Evolutionary conservation across 53 echinoderm and acorn worm genomes (phyloP).

Genomic region (Paracentrotus lividus): DNA sequence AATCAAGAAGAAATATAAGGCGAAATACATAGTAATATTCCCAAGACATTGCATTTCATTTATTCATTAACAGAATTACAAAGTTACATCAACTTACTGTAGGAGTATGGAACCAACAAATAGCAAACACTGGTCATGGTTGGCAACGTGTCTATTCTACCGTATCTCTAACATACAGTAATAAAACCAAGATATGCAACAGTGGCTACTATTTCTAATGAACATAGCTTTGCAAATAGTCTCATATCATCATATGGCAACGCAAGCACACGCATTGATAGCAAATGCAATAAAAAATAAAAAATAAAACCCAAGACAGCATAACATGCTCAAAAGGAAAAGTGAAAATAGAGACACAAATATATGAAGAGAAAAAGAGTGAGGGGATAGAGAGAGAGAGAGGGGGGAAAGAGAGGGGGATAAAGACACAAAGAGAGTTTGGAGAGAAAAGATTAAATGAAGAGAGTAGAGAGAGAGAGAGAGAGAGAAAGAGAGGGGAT

Average conservation of each 20-base stretch:
- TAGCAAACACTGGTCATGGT: too few species aligned
- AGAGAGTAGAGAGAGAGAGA: neutral
- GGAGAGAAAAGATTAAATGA: too few species aligned
- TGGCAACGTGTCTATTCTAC: too few species aligned
- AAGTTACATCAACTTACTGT: too few species aligned
- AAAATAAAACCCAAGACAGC: neutral
- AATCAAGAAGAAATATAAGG: too few species aligned
- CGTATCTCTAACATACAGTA: neutral
- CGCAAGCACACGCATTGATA: neutral
- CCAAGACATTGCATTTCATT: too few species aligned
- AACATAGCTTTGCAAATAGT: neutral
- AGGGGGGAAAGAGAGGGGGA: neutral
- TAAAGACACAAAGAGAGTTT: neutral
- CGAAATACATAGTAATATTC: too few species aligned
- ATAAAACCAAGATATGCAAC: neutral
- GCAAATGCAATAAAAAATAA: neutral
- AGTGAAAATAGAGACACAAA: neutral
- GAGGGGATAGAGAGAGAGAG: neutral
- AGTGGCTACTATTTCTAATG: neutral
- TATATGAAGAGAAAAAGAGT: too few species aligned
- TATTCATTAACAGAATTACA: too few species aligned
- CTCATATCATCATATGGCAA: too few species aligned
- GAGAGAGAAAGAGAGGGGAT: neutral
- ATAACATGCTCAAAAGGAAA: neutral
- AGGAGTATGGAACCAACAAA: too few species aligned